phyloP scores from a whole-genome alignment of 1,140 invertebrate species.

The Pseudachorutes palmiensis region DNA sequence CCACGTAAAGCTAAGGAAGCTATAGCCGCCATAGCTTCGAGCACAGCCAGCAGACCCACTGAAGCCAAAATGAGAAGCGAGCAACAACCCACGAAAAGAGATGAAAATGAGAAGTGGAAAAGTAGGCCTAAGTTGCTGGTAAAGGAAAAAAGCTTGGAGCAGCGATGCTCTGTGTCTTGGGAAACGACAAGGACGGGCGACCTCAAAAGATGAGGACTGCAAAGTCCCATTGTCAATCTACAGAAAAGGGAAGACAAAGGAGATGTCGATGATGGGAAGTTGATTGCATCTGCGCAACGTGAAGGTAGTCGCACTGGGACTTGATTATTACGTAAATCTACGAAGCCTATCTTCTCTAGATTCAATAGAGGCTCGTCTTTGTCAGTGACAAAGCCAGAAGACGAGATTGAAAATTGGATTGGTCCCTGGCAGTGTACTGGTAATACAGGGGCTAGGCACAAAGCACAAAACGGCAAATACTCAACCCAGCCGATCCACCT shows the following conservation, averaged over 20 bases:
- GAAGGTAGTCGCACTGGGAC: background rate
- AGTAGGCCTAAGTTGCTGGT: background rate
- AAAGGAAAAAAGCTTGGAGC: too few relatives aligned
- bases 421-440: background rate
- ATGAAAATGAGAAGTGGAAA: background rate
- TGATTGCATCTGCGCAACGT: background rate
- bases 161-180: too few relatives aligned
- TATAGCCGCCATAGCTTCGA: background rate
- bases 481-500: background rate
- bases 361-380: background rate
- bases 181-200: too few relatives aligned
- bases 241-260: too few relatives aligned
- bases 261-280: background rate
- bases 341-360: background rate
- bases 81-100: background rate
- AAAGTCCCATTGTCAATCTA: too few relatives aligned
- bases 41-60: too few relatives aligned
- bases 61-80: background rate
- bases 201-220: too few relatives aligned
- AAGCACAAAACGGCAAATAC: background rate
- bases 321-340: slow-evolving; percentile 9
- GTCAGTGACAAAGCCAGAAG: background rate
- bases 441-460: background rate
- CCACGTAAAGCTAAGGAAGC: background rate
- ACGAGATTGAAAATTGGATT: slow-evolving; percentile 10